phyloP scores from a whole-genome alignment of 1,140 invertebrate genomes.

The Coptotermes formosanus region DNA sequence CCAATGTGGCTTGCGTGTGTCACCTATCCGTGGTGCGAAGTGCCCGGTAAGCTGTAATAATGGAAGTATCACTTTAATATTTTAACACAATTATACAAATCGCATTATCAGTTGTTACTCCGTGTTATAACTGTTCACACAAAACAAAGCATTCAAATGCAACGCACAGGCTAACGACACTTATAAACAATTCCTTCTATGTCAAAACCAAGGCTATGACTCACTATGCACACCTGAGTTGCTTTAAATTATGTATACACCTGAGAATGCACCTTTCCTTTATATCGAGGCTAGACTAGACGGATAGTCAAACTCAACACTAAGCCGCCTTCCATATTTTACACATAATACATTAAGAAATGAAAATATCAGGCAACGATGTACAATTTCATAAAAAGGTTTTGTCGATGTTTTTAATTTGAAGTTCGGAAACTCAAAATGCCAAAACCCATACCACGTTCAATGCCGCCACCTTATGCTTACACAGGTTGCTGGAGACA shows the following conservation, averaged over 20 bases:
- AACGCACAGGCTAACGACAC: neutral
- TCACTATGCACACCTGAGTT: neutral
- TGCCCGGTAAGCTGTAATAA: neutral
- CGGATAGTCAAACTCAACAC: neutral
- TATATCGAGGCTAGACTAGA: neutral
- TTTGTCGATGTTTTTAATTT: too few relatives aligned
- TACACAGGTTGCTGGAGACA: neutral
- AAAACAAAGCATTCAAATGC: too few relatives aligned
- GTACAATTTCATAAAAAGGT: too few relatives aligned
- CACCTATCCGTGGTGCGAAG: neutral
- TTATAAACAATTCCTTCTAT: neutral
- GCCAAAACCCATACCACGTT: neutral
- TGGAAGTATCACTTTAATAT: neutral
- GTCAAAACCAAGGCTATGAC: neutral
- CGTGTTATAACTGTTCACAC: neutral
- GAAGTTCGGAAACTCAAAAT: neutral
- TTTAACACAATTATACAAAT: neutral
- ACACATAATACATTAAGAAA: neutral
- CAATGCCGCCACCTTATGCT: neutral
- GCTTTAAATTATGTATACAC: neutral
- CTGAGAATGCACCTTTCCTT: neutral
- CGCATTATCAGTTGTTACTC: neutral
- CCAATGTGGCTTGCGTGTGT: conserved; percentile 38
- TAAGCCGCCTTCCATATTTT: neutral
- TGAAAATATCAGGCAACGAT: too few relatives aligned